Conservation (phyloP, 2,113 vertebrate species). For the Electrona antarctica region DNA sequence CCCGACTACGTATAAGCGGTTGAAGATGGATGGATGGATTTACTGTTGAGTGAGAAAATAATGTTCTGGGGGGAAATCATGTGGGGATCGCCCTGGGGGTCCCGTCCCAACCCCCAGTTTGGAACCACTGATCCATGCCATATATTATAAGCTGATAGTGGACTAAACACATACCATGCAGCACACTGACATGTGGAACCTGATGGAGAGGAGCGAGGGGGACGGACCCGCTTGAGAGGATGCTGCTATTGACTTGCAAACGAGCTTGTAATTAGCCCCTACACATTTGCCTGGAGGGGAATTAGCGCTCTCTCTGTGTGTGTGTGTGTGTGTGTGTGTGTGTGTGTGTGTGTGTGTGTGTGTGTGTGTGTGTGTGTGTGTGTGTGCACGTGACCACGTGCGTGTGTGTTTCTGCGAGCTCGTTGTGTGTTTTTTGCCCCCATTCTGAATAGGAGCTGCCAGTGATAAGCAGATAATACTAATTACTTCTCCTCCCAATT, state of each 20-base stretch:
- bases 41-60: no score
- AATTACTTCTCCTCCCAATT: conserved; percentile 84
- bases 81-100: no score
- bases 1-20: no score
- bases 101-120: no score
- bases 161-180: no score
- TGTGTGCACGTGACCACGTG: conserved; percentile 30
- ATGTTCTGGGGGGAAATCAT: no score
- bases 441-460: conserved; percentile 74
- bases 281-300: conserved; percentile 75
- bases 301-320: conserved; percentile 54
- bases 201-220: conserved; percentile 28
- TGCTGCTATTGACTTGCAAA: conserved; percentile 78
- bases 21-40: no score
- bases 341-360: conserved; percentile 6
- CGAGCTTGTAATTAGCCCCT: conserved; percentile 79
- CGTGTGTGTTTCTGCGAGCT: conserved; percentile 42
- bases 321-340: conserved; percentile 10
- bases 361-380: conserved; percentile 24
- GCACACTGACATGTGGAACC: no score
- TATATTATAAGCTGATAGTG: no score
- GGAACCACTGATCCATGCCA: no score
- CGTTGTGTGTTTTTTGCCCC: conserved; percentile 66
- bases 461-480: conserved; percentile 82
- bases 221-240: conserved; percentile 71